phyloP scores from a whole-genome alignment of 1,140 invertebrate genomes.

The Ruditapes philippinarum region DNA sequence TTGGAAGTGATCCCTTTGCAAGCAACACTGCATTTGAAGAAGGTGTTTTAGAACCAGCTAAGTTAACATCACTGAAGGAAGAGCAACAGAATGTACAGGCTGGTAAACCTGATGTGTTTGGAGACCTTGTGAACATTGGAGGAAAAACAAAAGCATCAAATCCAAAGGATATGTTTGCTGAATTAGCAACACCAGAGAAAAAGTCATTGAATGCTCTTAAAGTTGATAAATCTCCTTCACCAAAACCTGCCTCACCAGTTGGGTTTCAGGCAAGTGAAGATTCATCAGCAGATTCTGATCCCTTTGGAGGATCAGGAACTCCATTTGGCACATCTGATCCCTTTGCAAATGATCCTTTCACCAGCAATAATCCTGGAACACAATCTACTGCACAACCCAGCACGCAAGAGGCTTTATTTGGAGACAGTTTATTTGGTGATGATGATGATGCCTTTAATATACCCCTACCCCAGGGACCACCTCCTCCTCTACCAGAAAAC shows the following conservation, averaged over 20 bases:
- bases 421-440: neutral
- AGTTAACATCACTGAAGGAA: slow-evolving; percentile 37
- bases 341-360: slow-evolving; percentile 46
- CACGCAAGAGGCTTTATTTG: neutral
- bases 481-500: slow-evolving; percentile 76
- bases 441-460: slow-evolving; percentile 75
- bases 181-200: slow-evolving; percentile 72
- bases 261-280: slow-evolving; percentile 77
- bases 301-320: slow-evolving; percentile 56
- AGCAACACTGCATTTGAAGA: slow-evolving; percentile 68
- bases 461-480: slow-evolving; percentile 80
- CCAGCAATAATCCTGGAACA: slow-evolving; percentile 7
- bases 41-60: slow-evolving; percentile 64
- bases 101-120: slow-evolving; percentile 73
- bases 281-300: slow-evolving; percentile 44
- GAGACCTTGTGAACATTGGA: slow-evolving; percentile 79
- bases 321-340: slow-evolving; percentile 77
- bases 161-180: slow-evolving; percentile 81
- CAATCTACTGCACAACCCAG: neutral
- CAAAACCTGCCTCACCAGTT: slow-evolving; percentile 30
- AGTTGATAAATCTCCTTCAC: slow-evolving; percentile 30
- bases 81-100: slow-evolving; percentile 30
- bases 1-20: slow-evolving; percentile 75
- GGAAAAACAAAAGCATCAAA: slow-evolving; percentile 65
- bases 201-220: slow-evolving; percentile 80